Conservation (phyloP, 1,140 invertebrate genomes). For the Stegodyphus mimosarum region DNA sequence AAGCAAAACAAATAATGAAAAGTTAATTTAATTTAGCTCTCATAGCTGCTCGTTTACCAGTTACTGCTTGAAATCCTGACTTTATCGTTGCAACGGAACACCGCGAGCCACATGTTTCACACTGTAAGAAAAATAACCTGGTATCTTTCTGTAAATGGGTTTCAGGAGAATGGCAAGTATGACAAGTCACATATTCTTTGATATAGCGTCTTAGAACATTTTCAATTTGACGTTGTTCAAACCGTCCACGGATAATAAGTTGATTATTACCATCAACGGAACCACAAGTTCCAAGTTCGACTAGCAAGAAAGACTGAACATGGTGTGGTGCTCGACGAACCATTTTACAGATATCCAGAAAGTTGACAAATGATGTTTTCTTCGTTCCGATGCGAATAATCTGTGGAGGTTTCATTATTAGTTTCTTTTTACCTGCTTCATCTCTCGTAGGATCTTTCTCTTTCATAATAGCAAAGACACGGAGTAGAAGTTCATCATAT, state of each 20-base stretch:
- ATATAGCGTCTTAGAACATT: slow-evolving; percentile 96
- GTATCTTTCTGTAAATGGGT: slow-evolving; percentile 99
- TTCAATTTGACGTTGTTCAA: slow-evolving; percentile 99
- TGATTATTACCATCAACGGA: slow-evolving; percentile 87
- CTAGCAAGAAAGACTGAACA: slow-evolving; percentile 95
- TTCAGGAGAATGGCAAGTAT: slow-evolving; percentile 97
- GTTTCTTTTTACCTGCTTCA: slow-evolving; percentile 97
- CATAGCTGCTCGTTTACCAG: slow-evolving; percentile 96
- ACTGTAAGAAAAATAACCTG: slow-evolving; percentile 97
- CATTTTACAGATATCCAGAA: slow-evolving; percentile 90
- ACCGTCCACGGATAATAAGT: slow-evolving; percentile 98
- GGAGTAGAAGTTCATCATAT: slow-evolving; percentile 84
- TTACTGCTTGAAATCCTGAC: slow-evolving; percentile 99
- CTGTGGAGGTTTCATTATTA: slow-evolving; percentile 99
- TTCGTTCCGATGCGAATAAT: slow-evolving; percentile 98
- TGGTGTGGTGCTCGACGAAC: slow-evolving; percentile 97
- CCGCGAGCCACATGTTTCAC: slow-evolving; percentile 97
- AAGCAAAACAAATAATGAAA: background rate
- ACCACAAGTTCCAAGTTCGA: slow-evolving; percentile 93
- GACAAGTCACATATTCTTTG: slow-evolving; percentile 98
- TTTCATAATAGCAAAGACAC: slow-evolving; percentile 98
- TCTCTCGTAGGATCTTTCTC: slow-evolving; percentile 99
- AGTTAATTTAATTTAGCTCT: slow-evolving; percentile 84
- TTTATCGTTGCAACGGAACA: slow-evolving; percentile 99
- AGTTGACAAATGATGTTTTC: slow-evolving; percentile 99